These are phyloP conservation scores for Merluccius polli DNA, from an alignment of 2,797 vertebrate species.

Conservation along the genomic window DNA sequence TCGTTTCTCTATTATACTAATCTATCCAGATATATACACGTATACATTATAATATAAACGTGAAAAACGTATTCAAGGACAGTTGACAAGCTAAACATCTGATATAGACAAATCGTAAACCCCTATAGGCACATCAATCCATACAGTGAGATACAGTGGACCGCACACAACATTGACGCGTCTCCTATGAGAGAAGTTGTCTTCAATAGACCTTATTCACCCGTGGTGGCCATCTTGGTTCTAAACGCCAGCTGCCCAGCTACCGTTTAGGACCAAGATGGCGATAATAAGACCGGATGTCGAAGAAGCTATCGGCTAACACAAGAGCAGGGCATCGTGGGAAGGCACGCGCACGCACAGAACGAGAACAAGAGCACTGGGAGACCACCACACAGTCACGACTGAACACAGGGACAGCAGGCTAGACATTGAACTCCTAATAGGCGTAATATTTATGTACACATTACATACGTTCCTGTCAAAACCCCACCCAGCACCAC, in stretches of 20 bases:
- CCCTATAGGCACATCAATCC: slow-evolving; percentile 18
- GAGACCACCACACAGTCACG: slow-evolving; percentile 56
- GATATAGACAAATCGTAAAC: slow-evolving; percentile 34
- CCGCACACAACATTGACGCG: not conserved
- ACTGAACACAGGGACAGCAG: slow-evolving; percentile 42
- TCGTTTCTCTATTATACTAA: not conserved
- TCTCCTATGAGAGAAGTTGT: not conserved
- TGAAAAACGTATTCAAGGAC: slow-evolving; percentile 41
- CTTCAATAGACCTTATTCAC: not conserved
- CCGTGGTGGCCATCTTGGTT: not conserved
- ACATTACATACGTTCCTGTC: slow-evolving; percentile 36
- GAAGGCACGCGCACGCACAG: slow-evolving; percentile 37
- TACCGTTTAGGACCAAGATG: not conserved
- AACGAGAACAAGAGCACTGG: slow-evolving; percentile 58
- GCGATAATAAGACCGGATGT: not conserved
- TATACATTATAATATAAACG: slow-evolving; percentile 38
- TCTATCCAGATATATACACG: slow-evolving; percentile 7
- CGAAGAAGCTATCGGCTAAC: not conserved
- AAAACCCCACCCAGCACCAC: not conserved
- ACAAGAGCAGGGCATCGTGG: not conserved
- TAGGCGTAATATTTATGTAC: slow-evolving; percentile 43
- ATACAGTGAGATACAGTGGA: slow-evolving; percentile 10
- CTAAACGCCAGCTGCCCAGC: not conserved
- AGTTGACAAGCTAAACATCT: slow-evolving; percentile 37
- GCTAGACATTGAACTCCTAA: slow-evolving; percentile 46